These are phyloP conservation scores for Ctenopoma multispine DNA, from an alignment of 2,797 vertebrate genomes.

Conservation along the genomic window DNA sequence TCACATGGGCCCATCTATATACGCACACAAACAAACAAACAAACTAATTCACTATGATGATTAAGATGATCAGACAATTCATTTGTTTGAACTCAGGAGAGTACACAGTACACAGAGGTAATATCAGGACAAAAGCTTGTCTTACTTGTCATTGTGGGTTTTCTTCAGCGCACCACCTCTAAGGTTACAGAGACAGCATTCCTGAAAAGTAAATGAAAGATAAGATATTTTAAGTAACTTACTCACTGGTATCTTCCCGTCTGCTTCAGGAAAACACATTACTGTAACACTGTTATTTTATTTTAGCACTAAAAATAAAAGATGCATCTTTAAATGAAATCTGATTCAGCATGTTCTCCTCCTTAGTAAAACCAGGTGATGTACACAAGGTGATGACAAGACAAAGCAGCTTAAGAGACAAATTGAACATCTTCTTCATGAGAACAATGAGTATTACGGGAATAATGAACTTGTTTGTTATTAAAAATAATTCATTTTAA, in stretches of 20 bases:
- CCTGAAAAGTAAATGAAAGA: conserved; percentile 76
- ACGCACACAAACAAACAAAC: conserved; percentile 50
- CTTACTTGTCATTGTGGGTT: conserved; percentile 94
- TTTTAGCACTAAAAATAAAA: not conserved
- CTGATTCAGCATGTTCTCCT: not conserved
- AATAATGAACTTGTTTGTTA: too few relatives aligned
- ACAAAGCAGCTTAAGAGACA: not conserved
- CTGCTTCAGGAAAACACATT: not conserved
- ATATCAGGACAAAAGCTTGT: conserved; percentile 54
- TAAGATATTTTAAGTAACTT: not conserved
- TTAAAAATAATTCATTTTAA: too few relatives aligned
- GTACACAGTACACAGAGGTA: conserved; percentile 46
- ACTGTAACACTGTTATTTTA: not conserved
- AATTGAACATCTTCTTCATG: not conserved
- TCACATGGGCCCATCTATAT: conserved; percentile 94
- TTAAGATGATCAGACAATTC: conserved; percentile 41
- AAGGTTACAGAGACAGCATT: conserved; percentile 97
- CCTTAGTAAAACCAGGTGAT: not conserved
- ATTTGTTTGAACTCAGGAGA: conserved; percentile 52
- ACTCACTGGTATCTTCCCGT: not conserved
- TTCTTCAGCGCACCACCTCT: conserved; percentile 97
- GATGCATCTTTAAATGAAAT: not conserved
- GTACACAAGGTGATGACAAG: not conserved
- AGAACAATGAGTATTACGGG: not conserved
- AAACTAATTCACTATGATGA: conserved; percentile 45